phyloP scores from a whole-genome alignment of 2,888 invertebrate genomes.

The Pomacea canaliculata region DNA sequence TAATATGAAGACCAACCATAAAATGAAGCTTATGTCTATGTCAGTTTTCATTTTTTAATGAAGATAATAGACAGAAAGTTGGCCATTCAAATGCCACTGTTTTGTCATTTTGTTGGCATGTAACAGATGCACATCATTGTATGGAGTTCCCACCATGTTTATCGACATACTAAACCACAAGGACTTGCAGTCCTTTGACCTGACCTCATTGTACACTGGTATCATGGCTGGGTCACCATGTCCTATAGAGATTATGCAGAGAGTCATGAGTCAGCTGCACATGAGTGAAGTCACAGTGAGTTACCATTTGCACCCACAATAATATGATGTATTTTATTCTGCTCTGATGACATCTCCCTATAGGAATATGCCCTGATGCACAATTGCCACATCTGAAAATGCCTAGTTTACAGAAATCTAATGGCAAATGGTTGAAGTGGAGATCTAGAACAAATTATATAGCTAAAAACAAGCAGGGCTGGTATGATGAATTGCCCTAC shows the following conservation, averaged over 20 bases:
- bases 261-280: slow-evolving; percentile 70
- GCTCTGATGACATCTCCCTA: too few relatives aligned
- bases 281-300: slow-evolving; percentile 69
- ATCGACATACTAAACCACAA: slow-evolving; percentile 78
- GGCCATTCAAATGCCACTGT: too few relatives aligned
- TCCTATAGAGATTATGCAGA: slow-evolving; percentile 72
- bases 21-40: background rate
- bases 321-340: too few relatives aligned
- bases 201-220: slow-evolving; percentile 71
- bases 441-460: too few relatives aligned
- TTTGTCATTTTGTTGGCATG: background rate
- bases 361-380: too few relatives aligned
- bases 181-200: slow-evolving; percentile 68
- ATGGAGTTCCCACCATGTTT: slow-evolving; percentile 90
- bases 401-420: too few relatives aligned
- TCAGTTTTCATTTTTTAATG: background rate
- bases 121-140: slow-evolving; percentile 78
- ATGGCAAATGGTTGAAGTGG: too few relatives aligned
- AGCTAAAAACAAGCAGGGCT: too few relatives aligned
- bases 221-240: slow-evolving; percentile 82
- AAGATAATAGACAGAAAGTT: background rate
- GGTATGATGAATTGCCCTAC: too few relatives aligned
- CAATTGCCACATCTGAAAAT: too few relatives aligned
- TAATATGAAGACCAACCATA: too few relatives aligned
- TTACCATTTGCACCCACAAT: slow-evolving; percentile 10